Evolutionary conservation across 2,113 vertebrate species (phyloP), one percentile per base, ranked within the genome.

Genomic region (Heterotis niloticus): DNA sequence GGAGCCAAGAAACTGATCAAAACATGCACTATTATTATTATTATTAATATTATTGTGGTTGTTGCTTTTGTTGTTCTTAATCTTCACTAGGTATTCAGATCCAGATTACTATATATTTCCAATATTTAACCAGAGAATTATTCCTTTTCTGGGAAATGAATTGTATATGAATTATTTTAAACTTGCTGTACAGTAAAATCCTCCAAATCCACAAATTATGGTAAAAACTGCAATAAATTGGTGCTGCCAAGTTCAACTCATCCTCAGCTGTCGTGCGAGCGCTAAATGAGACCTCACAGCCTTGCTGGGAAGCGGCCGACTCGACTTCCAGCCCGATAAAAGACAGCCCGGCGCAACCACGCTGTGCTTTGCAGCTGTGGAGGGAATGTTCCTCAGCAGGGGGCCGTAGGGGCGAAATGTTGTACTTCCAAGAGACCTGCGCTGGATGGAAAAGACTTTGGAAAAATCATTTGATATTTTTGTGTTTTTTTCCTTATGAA

Each of bases 301-400:
- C 70, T 78, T 34, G 64, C 64, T 74, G 23, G 18, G 62, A 75
- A 64, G 24, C 67, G 78, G 71, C 70, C 56, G 34, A 52, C 13
- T 57, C 66, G 62, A 65, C 62, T 75, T 67, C 51, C 74, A 17
- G 24, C n/a, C 60, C 57, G 62, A 68, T 59, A 52, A 57, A 28
- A 75, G 71, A 67, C 2, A 28, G 57, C 23, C 18, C 71, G 7
- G 14, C 59, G 13, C 7, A 44, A 80, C 67, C 51, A 80, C n/a
- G 71, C 64, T 75, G 78, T 68, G 78, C 78, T 79, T 74, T 80
- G 71, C 67, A 70, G n/a, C 52, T 74, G 44, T 28, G 57, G 71
- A 75, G 75, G 62, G 62, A 67, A 57, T 4, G 23, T 23, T 56
- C n/a, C 71, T 68, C 9, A 75, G 60, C 17, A 24, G 78, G 62